Evolutionary conservation across 2,113 vertebrate species (phyloP).

Genomic region (Dendrocopos noguchii): DNA sequence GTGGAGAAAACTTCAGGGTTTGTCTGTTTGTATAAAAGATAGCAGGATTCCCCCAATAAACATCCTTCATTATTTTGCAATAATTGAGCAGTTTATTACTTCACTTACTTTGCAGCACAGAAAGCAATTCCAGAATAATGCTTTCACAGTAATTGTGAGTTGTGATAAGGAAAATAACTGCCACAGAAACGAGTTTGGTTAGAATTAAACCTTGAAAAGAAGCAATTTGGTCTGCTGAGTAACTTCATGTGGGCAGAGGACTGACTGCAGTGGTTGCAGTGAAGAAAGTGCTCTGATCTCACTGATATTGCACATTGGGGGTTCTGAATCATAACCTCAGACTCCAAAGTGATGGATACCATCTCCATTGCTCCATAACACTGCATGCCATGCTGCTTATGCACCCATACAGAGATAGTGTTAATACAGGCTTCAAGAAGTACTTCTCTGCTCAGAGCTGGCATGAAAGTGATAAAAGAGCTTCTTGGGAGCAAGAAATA

Average conservation of each 20-base stretch:
- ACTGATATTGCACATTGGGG: not conserved
- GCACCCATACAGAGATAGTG: not conserved
- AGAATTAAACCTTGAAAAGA: slow-evolving; percentile 35
- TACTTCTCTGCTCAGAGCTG: not conserved
- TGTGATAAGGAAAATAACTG: not conserved
- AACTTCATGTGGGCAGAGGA: not conserved
- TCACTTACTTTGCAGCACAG: not conserved
- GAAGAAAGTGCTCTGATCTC: not conserved
- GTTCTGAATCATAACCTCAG: not conserved
- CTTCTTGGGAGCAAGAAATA: not conserved
- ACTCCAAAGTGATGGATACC: not conserved
- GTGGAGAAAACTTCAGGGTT: not conserved
- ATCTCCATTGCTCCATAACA: not conserved
- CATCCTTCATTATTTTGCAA: not conserved
- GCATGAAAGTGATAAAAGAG: not conserved
- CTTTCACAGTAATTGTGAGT: not conserved
- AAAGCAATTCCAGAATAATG: slow-evolving; percentile 43
- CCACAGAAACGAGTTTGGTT: not conserved
- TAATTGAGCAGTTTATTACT: slow-evolving; percentile 17
- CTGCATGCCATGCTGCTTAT: not conserved
- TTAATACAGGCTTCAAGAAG: not conserved
- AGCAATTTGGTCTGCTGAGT: not conserved
- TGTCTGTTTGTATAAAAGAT: not conserved
- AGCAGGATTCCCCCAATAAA: not conserved
- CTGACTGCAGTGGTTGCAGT: not conserved